Percentiles rank a stretch among this genome's conserved stretches.
phyloP scores from a whole-genome alignment of 1,140 invertebrate species.

The Bombus soroeensis region DNA sequence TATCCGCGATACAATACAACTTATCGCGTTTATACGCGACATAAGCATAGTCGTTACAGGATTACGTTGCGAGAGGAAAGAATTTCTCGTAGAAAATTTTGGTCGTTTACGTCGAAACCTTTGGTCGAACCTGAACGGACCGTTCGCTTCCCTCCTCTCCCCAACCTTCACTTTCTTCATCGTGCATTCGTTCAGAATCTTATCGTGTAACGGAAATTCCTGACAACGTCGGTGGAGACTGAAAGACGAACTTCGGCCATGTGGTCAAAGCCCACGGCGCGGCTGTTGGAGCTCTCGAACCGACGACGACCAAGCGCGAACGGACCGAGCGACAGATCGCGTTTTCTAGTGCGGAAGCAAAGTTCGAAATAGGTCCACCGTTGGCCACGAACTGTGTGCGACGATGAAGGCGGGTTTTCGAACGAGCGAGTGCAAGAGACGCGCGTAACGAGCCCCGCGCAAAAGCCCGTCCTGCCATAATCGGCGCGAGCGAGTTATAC shows the following conservation, averaged over 20 bases:
- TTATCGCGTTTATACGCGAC: too few species aligned
- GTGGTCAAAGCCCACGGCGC: neutral
- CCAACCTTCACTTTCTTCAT: too few species aligned
- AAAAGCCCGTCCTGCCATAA: constrained; percentile 71
- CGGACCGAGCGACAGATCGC: constrained; percentile 41
- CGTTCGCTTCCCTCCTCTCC: too few species aligned
- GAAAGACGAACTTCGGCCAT: neutral
- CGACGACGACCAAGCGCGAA: neutral
- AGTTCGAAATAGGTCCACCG: constrained; percentile 52
- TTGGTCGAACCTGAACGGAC: too few species aligned
- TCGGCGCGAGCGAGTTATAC: constrained; percentile 65
- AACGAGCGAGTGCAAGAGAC: constrained; percentile 21
- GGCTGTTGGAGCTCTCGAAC: neutral
- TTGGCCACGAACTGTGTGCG: constrained; percentile 28
- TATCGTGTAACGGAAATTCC: neutral
- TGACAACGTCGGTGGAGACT: neutral
- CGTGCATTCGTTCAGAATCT: neutral
- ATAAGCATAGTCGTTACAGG: too few species aligned
- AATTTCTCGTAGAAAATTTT: too few species aligned
- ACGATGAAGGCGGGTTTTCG: constrained; percentile 47
- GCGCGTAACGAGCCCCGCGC: constrained; percentile 58
- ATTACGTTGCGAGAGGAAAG: too few species aligned
- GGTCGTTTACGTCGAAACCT: too few species aligned
- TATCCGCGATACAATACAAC: too few species aligned
- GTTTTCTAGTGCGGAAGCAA: constrained; percentile 37